These are phyloP conservation scores for Centropristis striata DNA, from an alignment of 2,113 vertebrate genomes.

Conservation along the genomic window DNA sequence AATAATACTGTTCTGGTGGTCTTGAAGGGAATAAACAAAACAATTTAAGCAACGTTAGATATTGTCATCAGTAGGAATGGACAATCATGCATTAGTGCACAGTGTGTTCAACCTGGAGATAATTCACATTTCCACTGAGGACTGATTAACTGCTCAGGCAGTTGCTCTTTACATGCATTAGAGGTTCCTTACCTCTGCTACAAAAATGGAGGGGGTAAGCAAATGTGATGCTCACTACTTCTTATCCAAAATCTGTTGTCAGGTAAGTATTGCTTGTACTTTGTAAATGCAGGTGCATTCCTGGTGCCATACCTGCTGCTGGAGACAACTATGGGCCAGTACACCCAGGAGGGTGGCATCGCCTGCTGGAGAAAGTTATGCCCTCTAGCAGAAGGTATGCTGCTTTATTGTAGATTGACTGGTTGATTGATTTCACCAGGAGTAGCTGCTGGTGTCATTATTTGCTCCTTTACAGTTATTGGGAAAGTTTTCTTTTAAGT, in stretches of 20 bases:
- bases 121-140: slow-evolving; percentile 18
- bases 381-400: slow-evolving; percentile 80
- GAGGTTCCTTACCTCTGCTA: slow-evolving; percentile 84
- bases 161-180: slow-evolving; percentile 44
- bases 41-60: not conserved
- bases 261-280: not conserved
- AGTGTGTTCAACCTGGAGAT: not conserved
- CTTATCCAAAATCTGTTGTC: not conserved
- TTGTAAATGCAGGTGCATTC: slow-evolving; percentile 79
- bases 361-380: slow-evolving; percentile 85
- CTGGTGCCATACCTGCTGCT: slow-evolving; percentile 84
- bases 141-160: slow-evolving; percentile 48
- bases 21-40: too few species aligned
- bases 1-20: not conserved
- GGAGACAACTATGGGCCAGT: too few species aligned
- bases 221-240: too few species aligned
- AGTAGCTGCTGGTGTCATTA: not conserved
- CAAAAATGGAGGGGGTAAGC: slow-evolving; percentile 87
- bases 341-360: too few species aligned
- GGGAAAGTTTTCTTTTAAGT: too few species aligned
- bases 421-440: not conserved
- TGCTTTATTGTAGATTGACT: too few species aligned
- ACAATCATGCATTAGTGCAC: not conserved
- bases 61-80: not conserved
- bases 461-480: not conserved